Evolutionary conservation across 2,113 vertebrate species (phyloP).

Genomic region (Ardeotis arabs): DNA sequence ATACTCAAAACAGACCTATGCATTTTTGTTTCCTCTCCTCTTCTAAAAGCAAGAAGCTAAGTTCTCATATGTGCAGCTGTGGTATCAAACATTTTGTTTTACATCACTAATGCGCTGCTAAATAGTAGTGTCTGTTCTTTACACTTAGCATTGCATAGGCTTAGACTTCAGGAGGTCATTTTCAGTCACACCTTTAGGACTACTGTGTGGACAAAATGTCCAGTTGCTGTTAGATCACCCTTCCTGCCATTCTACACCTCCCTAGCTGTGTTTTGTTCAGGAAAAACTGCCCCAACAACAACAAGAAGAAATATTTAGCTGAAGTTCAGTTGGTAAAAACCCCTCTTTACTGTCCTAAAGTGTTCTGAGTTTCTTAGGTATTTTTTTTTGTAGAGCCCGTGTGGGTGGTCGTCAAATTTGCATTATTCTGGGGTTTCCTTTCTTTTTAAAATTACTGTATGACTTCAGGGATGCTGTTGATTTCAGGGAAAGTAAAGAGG

Average conservation of each 20-base stretch:
- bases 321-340: neutral
- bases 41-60: neutral
- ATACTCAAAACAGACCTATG: constrained; percentile 54
- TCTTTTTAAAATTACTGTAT: neutral
- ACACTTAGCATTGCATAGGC: neutral
- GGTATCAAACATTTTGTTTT: neutral
- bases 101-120: neutral
- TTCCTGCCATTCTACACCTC: neutral
- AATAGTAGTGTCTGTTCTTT: neutral
- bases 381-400: neutral
- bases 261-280: neutral
- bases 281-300: too few species aligned
- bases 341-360: neutral
- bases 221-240: neutral
- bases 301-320: too few species aligned
- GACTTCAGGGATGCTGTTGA: neutral
- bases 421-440: neutral
- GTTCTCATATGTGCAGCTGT: neutral
- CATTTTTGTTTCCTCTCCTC: constrained; percentile 61
- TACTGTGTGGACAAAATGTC: neutral
- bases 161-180: neutral
- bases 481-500: neutral
- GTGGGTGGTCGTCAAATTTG: rapidly evolving
- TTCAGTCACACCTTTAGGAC: neutral
- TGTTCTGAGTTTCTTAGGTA: neutral